Evolutionary conservation across 1,140 invertebrate genomes (phyloP).

Genomic region (Drosophila orosa): DNA sequence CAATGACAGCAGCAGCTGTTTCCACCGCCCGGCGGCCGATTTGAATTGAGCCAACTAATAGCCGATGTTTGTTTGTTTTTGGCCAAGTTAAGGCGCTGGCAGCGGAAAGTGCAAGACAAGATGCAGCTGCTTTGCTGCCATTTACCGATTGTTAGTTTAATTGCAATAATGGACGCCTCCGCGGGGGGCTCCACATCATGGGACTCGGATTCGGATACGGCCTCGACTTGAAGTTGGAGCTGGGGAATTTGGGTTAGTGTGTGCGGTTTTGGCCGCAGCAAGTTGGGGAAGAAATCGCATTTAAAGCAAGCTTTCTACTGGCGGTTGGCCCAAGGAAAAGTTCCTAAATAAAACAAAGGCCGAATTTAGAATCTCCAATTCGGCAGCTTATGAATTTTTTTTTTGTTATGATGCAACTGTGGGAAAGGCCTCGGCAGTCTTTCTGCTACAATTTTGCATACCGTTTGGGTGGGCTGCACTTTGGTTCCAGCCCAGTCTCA

Average conservation of each 20-base stretch:
- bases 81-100: slow-evolving; percentile 48
- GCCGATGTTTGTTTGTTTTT: slow-evolving; percentile 74
- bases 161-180: slow-evolving; percentile 41
- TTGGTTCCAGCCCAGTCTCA: slow-evolving; percentile 42
- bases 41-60: slow-evolving; percentile 67
- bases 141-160: slow-evolving; percentile 71
- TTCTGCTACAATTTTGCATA: slow-evolving; percentile 18
- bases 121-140: slow-evolving; percentile 67
- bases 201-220: slow-evolving; percentile 10
- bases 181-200: slow-evolving; percentile 30
- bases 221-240: slow-evolving; percentile 9
- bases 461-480: slow-evolving; percentile 57
- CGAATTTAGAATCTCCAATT: slow-evolving; percentile 18
- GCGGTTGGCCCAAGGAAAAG: background rate
- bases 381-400: background rate
- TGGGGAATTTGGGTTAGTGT: slow-evolving; percentile 68
- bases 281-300: slow-evolving; percentile 34
- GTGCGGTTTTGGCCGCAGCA: slow-evolving; percentile 54
- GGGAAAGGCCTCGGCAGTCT: slow-evolving; percentile 26
- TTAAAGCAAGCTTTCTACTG: slow-evolving; percentile 24
- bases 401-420: slow-evolving; percentile 42
- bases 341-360: background rate
- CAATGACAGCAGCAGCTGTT: slow-evolving; percentile 45
- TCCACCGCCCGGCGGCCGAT: slow-evolving; percentile 41
- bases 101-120: slow-evolving; percentile 65